Evolutionary conservation across 1,140 invertebrate species (phyloP).

Genomic region (Anadara kagoshimensis): DNA sequence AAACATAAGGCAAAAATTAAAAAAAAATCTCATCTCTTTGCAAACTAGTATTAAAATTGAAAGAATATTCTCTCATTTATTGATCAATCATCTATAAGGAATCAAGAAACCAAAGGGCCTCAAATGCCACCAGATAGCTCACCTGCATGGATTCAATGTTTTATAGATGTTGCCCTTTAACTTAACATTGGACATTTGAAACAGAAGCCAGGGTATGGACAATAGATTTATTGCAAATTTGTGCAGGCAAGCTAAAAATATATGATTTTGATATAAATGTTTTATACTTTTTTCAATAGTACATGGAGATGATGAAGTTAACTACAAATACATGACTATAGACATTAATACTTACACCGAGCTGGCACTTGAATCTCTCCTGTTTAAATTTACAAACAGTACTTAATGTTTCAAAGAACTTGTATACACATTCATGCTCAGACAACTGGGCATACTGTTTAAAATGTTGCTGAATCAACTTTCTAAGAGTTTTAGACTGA

Average conservation of each 20-base stretch:
- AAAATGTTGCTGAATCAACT: conserved; percentile 93
- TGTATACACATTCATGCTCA: conserved; percentile 85
- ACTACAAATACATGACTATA: neutral
- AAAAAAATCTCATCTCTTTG: neutral
- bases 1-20: neutral
- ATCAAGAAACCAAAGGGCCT: no score
- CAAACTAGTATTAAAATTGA: neutral
- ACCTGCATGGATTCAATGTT: neutral
- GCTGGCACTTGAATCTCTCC: conserved; percentile 92
- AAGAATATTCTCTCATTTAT: no score
- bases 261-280: no score
- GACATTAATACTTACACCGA: conserved; percentile 83
- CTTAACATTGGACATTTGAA: neutral
- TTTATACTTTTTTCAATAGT: neutral
- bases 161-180: neutral
- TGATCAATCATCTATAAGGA: no score
- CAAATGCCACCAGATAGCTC: no score
- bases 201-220: no score
- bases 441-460: conserved; percentile 85
- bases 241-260: neutral
- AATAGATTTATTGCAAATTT: no score
- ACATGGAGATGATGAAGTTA: neutral
- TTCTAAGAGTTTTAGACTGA: conserved; percentile 84
- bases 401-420: conserved; percentile 91
- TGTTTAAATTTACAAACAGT: conserved; percentile 91